These are phyloP conservation scores for Pangasius sanitwongsei DNA, from an alignment of 2,797 vertebrate species.

Conservation along the genomic window DNA sequence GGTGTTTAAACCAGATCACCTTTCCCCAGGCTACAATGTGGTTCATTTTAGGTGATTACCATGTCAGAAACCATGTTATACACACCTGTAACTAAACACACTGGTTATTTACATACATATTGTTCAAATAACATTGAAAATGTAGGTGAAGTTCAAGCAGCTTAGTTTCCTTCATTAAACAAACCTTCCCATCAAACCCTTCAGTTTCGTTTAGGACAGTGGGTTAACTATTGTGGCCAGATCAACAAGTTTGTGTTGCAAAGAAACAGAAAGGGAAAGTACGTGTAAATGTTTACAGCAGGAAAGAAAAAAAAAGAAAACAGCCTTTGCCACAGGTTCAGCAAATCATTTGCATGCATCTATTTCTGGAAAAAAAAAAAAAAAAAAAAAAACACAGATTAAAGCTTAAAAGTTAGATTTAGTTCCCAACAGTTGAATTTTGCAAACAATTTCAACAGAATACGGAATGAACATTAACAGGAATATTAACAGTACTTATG, in stretches of 20 bases:
- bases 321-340: slow-evolving; percentile 12
- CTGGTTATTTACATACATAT: not conserved
- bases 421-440: not conserved
- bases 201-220: not conserved
- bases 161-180: slow-evolving; percentile 13
- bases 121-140: not conserved
- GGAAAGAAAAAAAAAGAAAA: not conserved
- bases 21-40: not conserved
- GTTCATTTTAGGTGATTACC: not conserved
- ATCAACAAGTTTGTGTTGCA: not conserved
- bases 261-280: slow-evolving; percentile 4
- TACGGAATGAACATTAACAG: slow-evolving; percentile 7
- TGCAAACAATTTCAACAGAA: slow-evolving; percentile 5
- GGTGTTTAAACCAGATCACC: slow-evolving; percentile 21
- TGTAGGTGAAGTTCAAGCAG: slow-evolving; percentile 5
- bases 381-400: not conserved
- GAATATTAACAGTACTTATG: not conserved
- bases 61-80: not conserved
- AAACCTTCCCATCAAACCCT: not conserved
- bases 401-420: slow-evolving; percentile 17
- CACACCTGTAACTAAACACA: not conserved
- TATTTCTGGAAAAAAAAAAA: not conserved
- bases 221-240: not conserved
- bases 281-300: not conserved
- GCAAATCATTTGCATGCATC: slow-evolving; percentile 22